Conservation (phyloP, 2,113 vertebrate species). For the Corydoras sp. region DNA sequence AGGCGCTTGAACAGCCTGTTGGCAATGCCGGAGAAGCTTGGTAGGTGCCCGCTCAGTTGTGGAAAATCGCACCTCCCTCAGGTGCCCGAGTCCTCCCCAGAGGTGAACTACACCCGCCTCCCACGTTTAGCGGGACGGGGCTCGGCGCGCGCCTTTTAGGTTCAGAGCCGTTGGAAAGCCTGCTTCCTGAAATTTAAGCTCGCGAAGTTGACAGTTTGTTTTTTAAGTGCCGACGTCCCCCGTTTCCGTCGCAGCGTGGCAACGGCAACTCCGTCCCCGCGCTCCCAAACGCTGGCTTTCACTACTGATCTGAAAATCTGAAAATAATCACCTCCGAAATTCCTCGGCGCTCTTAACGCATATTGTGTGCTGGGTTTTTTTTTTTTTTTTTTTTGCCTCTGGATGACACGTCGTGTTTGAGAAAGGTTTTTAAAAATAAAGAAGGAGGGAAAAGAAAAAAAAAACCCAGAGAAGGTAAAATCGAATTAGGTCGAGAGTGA, state of each 20-base stretch:
- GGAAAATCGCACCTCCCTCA: conserved; percentile 37
- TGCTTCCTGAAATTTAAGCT: conserved; percentile 18
- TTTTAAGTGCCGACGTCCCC: conserved; percentile 16
- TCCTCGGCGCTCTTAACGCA: too few species aligned
- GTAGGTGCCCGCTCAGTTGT: conserved; percentile 23
- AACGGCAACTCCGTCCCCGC: conserved; percentile 4
- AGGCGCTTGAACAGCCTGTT: conserved; percentile 25
- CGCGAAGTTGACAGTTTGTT: conserved; percentile 7
- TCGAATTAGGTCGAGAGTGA: conserved; percentile 66
- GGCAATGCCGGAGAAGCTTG: conserved; percentile 32
- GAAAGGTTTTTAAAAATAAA: not conserved
- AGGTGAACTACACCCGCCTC: conserved; percentile 16
- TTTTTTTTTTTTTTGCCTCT: too few species aligned
- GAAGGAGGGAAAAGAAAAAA: conserved; percentile 43
- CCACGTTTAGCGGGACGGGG: not conserved
- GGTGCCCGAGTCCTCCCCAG: conserved; percentile 19
- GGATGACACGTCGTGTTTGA: too few species aligned
- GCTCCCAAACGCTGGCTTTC: not conserved
- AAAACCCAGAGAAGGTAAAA: conserved; percentile 66
- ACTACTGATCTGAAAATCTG: too few species aligned
- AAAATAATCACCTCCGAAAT: too few species aligned
- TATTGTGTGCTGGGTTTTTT: too few species aligned
- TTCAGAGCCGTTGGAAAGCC: too few species aligned
- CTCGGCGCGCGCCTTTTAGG: too few species aligned
- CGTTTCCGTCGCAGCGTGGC: too few species aligned